Conservation (phyloP, 2,888 invertebrate genomes). For the Calliphora vomitoria region DNA sequence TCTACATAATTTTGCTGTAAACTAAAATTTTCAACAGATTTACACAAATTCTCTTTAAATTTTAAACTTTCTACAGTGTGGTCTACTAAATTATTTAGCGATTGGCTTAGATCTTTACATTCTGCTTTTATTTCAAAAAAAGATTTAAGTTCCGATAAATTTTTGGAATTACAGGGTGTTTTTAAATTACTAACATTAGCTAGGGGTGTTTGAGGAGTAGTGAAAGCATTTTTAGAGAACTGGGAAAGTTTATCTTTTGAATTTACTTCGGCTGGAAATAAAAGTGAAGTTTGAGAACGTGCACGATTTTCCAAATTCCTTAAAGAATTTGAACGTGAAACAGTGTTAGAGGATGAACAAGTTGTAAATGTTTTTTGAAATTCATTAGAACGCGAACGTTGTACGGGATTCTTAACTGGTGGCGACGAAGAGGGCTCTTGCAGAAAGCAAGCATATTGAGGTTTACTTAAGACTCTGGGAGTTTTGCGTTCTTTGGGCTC, state of each 20-base stretch:
- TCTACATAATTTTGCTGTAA: not conserved
- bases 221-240: slow-evolving; percentile 9
- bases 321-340: slow-evolving; percentile 66
- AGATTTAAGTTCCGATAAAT: not conserved
- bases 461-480: slow-evolving; percentile 80
- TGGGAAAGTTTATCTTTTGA: slow-evolving; percentile 9
- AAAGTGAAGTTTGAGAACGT: slow-evolving; percentile 43
- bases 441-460: slow-evolving; percentile 83
- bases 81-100: slow-evolving; percentile 27
- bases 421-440: not conserved
- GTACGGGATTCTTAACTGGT: slow-evolving; percentile 43
- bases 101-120: slow-evolving; percentile 1
- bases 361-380: slow-evolving; percentile 61
- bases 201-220: not conserved
- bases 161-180: not conserved
- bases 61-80: not conserved
- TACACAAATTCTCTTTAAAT: not conserved
- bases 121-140: not conserved
- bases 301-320: slow-evolving; percentile 64
- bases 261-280: slow-evolving; percentile 67
- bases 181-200: not conserved
- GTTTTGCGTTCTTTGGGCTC: slow-evolving; percentile 72
- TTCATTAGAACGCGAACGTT: slow-evolving; percentile 77
- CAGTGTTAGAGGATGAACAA: slow-evolving; percentile 41
- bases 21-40: slow-evolving; percentile 27